phyloP scores from a whole-genome alignment of 2,113 vertebrate species.

The Oncorhynchus clarkii region DNA sequence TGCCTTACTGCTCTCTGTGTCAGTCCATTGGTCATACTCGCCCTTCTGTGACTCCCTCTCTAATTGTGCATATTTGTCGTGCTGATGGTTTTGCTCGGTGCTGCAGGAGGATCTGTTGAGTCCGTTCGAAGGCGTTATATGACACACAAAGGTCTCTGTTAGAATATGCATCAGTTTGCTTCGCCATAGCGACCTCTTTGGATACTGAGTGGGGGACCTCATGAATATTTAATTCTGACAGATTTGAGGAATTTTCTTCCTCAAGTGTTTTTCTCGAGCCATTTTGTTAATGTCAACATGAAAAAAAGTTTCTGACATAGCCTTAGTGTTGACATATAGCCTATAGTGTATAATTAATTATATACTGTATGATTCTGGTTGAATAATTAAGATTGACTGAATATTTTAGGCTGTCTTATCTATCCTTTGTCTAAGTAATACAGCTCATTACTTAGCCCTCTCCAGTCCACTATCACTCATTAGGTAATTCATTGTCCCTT shows the following conservation, averaged over 20 bases:
- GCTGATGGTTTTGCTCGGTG: constrained; percentile 47
- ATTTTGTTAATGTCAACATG: constrained; percentile 76
- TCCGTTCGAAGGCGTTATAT: constrained; percentile 60
- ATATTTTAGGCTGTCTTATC: neutral
- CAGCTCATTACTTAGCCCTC: neutral
- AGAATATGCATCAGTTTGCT: constrained; percentile 72
- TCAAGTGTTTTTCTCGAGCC: constrained; percentile 67
- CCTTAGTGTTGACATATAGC: constrained; percentile 64
- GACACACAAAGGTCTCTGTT: constrained; percentile 68
- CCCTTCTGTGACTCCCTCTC: constrained; percentile 61
- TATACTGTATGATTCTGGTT: neutral
- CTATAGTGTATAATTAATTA: constrained; percentile 62
- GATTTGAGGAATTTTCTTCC: constrained; percentile 72
- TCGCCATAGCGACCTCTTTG: constrained; percentile 72
- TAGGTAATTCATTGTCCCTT: neutral
- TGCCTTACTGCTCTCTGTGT: constrained; percentile 29
- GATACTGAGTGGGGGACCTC: constrained; percentile 66
- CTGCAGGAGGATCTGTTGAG: constrained; percentile 39
- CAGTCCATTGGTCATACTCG: constrained; percentile 61
- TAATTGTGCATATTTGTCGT: constrained; percentile 67
- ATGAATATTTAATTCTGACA: constrained; percentile 76
- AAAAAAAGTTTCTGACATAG: constrained; percentile 67
- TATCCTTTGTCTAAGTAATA: neutral
- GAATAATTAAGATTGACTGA: neutral
- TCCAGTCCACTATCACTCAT: neutral